These are phyloP conservation scores for Halcyon malimbica DNA, from an alignment of 2,113 vertebrate species.

Conservation along the genomic window DNA sequence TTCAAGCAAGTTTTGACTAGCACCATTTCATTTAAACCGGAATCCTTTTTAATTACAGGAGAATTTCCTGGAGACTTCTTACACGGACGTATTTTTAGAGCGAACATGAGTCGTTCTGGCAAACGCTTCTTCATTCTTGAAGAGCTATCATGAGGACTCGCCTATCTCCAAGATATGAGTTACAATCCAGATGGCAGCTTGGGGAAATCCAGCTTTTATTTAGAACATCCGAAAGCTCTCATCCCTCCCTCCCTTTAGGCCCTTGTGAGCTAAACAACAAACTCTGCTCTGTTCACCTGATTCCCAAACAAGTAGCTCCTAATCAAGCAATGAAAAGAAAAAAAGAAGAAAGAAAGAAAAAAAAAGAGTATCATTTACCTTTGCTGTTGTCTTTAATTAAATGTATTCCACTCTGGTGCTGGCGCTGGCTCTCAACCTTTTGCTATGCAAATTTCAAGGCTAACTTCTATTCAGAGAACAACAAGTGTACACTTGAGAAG, in stretches of 20 bases:
- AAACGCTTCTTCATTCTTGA: not conserved
- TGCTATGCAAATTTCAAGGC: slow-evolving; percentile 74
- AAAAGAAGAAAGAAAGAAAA: not conserved
- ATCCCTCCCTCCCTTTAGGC: not conserved
- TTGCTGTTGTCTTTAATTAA: slow-evolving; percentile 78
- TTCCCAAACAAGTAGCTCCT: slow-evolving; percentile 66
- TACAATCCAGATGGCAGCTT: slow-evolving; percentile 43
- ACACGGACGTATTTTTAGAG: not conserved
- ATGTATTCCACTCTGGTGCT: slow-evolving; percentile 67
- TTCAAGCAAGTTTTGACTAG: not conserved
- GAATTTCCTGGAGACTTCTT: slow-evolving; percentile 4
- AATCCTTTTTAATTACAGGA: slow-evolving; percentile 29
- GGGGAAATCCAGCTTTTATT: slow-evolving; percentile 53
- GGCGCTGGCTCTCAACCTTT: slow-evolving; percentile 65
- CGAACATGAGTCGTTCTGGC: not conserved
- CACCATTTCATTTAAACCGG: not conserved
- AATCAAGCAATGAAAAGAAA: slow-evolving; percentile 47
- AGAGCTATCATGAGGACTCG: not conserved
- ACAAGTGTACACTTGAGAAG: slow-evolving; percentile 45
- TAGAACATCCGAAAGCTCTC: slow-evolving; percentile 28
- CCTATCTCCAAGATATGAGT: slow-evolving; percentile 1
- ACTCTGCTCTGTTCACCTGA: slow-evolving; percentile 35
- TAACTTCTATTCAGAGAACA: slow-evolving; percentile 64
- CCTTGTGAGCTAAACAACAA: slow-evolving; percentile 44
- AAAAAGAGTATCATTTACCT: slow-evolving; percentile 66